Conservation (phyloP, 1,140 invertebrate species). For the Bombus superbus region DNA sequence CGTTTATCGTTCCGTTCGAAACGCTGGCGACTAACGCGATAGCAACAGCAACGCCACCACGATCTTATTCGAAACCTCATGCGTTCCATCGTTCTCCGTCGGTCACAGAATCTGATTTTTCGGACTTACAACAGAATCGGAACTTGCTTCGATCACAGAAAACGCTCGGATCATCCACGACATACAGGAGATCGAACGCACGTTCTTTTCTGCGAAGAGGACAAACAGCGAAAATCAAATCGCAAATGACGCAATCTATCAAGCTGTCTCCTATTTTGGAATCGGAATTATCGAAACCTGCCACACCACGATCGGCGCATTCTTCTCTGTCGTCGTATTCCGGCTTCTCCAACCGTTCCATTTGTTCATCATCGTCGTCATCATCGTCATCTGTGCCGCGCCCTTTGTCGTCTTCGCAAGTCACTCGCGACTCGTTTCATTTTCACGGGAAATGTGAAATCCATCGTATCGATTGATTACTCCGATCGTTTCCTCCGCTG, state of each 20-base stretch:
- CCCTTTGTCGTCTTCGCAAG: neutral
- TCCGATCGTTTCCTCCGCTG: too few relatives aligned
- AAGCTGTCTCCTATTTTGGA: constrained; percentile 88
- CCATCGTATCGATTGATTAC: too few relatives aligned
- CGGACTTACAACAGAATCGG: neutral
- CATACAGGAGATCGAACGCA: neutral
- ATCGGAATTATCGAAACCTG: constrained; percentile 89
- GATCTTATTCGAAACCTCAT: constrained; percentile 67
- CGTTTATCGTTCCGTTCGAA: neutral
- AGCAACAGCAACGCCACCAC: neutral
- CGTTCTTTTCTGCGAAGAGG: constrained; percentile 72
- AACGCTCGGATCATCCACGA: neutral
- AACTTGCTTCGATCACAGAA: neutral
- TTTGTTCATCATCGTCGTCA: neutral
- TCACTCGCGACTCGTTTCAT: neutral
- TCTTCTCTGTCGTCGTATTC: constrained; percentile 78
- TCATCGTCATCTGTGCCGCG: neutral
- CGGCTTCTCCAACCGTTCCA: constrained; percentile 67
- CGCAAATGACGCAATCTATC: constrained; percentile 81
- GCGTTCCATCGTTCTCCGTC: constrained; percentile 44
- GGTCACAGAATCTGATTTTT: neutral
- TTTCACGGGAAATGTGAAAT: neutral
- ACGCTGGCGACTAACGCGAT: too few relatives aligned
- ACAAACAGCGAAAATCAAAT: constrained; percentile 76
- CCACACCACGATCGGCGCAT: constrained; percentile 86